Evolutionary conservation across 2,888 invertebrate species (phyloP).

Genomic region (Amphimallon solstitiale): DNA sequence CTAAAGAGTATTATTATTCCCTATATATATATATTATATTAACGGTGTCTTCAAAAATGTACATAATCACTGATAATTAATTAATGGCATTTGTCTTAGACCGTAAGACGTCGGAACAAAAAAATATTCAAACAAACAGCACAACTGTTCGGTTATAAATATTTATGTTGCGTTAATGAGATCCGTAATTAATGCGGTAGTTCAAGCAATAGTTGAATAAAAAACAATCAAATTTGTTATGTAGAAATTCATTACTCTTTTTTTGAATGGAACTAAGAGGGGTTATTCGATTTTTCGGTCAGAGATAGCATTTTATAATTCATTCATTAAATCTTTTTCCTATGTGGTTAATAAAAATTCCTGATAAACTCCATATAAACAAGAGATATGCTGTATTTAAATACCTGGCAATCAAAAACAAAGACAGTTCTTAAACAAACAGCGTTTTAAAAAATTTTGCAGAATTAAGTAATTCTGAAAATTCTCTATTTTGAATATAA

Average conservation of each 20-base stretch:
- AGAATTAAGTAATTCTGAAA: too few species aligned
- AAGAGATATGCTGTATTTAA: too few species aligned
- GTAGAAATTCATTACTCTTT: not conserved
- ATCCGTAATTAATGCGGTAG: slow-evolving; percentile 5
- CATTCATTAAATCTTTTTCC: too few species aligned
- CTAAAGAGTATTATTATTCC: not conserved
- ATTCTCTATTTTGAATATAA: too few species aligned
- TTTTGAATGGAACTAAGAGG: too few species aligned
- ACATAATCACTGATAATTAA: slow-evolving; percentile 2
- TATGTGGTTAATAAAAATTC: too few species aligned
- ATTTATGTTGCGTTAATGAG: slow-evolving; percentile 24
- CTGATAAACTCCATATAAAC: too few species aligned
- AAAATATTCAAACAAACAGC: not conserved
- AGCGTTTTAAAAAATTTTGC: too few species aligned
- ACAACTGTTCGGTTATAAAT: slow-evolving; percentile 18
- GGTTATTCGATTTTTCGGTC: too few species aligned
- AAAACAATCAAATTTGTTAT: not conserved
- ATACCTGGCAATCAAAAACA: too few species aligned
- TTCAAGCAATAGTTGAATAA: not conserved
- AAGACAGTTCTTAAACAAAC: too few species aligned
- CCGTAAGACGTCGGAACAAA: not conserved
- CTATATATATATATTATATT: not conserved
- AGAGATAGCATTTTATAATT: too few species aligned
- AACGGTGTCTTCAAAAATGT: not conserved
- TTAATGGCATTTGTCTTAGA: not conserved